phyloP scores from a whole-genome alignment of 92 coral and sea anemone species.

The Phenganax subtilis region DNA sequence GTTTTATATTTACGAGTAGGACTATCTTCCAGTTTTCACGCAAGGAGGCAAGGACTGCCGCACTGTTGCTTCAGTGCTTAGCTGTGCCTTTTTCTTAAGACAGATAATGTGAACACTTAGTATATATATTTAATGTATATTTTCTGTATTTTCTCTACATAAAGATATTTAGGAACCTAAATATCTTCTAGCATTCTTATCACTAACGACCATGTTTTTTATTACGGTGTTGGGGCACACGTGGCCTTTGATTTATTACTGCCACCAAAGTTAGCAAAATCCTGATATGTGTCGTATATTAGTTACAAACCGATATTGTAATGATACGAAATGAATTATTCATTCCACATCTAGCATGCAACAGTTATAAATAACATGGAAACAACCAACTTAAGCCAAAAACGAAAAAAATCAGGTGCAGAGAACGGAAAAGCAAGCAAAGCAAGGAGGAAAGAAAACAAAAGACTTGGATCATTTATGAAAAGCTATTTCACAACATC shows the following conservation, averaged over 20 bases:
- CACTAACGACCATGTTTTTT: background rate
- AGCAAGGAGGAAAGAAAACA: conserved; percentile 16
- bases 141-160: background rate
- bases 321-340: background rate
- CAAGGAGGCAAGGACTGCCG: conserved; percentile 20
- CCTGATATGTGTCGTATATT: background rate
- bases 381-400: conserved; percentile 10
- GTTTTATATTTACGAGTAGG: background rate
- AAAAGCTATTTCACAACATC: conserved; percentile 1
- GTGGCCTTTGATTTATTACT: background rate
- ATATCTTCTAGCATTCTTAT: background rate
- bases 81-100: background rate
- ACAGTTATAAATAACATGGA: background rate
- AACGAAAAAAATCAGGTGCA: conserved; percentile 5
- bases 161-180: conserved; percentile 7
- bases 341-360: background rate
- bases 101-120: background rate
- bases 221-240: conserved; percentile 2
- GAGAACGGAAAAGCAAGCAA: conserved; percentile 10
- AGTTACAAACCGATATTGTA: background rate
- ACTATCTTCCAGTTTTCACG: background rate
- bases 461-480: conserved; percentile 16
- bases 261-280: background rate
- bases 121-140: background rate
- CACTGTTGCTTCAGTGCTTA: conserved; percentile 10